phyloP scores from a whole-genome alignment of 2,113 vertebrate genomes.

The Aptenodytes forsteri region DNA sequence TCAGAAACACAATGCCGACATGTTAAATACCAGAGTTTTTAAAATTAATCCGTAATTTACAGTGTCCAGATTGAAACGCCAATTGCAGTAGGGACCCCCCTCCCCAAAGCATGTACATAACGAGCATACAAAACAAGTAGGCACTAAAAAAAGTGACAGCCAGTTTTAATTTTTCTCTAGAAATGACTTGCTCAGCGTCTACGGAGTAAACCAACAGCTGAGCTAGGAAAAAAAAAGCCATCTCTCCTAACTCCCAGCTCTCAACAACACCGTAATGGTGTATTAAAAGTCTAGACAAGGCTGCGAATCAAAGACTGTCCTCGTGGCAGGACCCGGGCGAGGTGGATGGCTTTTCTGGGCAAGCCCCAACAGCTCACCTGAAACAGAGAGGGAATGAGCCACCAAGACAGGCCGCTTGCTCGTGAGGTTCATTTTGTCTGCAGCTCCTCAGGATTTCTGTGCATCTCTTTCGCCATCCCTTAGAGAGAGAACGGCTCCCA shows the following conservation, averaged over 20 bases:
- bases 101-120: neutral
- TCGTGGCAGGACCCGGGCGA: rapidly evolving
- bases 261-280: neutral
- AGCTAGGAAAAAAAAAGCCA: neutral
- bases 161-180: slow-evolving; percentile 45
- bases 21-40: neutral
- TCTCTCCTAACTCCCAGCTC: neutral
- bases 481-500: neutral
- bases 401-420: neutral
- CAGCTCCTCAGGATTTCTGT: neutral
- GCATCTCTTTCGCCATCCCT: neutral
- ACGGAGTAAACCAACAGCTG: slow-evolving; percentile 7
- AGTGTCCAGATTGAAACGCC: neutral
- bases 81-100: neutral
- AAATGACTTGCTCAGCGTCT: slow-evolving; percentile 53
- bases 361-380: neutral
- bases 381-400: neutral
- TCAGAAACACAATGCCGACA: neutral
- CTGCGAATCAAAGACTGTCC: neutral
- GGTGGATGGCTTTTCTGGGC: neutral
- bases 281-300: neutral
- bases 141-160: slow-evolving; percentile 25
- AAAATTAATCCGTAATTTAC: neutral
- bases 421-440: neutral
- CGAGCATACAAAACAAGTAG: neutral